A percentile compares a stretch with the other conserved stretches of the same genome.
phyloP scores from a whole-genome alignment of 2,113 vertebrate genomes.

The Neogobius melanostomus region DNA sequence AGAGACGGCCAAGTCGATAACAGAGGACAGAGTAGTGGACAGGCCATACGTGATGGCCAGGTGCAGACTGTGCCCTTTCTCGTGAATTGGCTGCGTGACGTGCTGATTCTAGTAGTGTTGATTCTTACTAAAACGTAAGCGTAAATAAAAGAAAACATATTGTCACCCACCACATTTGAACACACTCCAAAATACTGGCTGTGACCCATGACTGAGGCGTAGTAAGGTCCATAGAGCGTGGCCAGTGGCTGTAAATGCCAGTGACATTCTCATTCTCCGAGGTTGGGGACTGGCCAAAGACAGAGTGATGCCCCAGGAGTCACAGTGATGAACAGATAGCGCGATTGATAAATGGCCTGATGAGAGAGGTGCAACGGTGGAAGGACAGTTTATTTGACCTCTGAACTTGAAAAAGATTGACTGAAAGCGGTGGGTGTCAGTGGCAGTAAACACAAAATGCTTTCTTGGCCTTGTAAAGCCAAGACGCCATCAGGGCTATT shows the following conservation, averaged over 20 bases:
- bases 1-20: no score
- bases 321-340: constrained; percentile 43
- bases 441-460: constrained; percentile 27
- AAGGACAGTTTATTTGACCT: constrained; percentile 52
- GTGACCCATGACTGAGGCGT: constrained; percentile 52
- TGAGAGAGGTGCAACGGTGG: constrained; percentile 13
- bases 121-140: no score
- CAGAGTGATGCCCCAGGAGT: constrained; percentile 18
- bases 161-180: neutral
- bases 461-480: constrained; percentile 36
- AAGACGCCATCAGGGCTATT: constrained; percentile 22
- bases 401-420: constrained; percentile 50
- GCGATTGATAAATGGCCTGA: constrained; percentile 27
- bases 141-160: neutral
- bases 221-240: constrained; percentile 54
- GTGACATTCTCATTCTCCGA: constrained; percentile 54
- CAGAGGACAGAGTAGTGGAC: no score
- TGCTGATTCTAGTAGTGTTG: no score
- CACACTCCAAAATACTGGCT: constrained; percentile 32
- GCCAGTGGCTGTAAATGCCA: constrained; percentile 63
- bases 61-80: no score
- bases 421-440: constrained; percentile 28
- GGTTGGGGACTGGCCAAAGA: constrained; percentile 55
- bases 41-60: no score
- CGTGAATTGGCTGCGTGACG: no score